A percentile compares a stretch with the other conserved stretches of the same genome.
phyloP scores from a whole-genome alignment of 2,797 vertebrate species.

The Petrocephalus sullivani region DNA sequence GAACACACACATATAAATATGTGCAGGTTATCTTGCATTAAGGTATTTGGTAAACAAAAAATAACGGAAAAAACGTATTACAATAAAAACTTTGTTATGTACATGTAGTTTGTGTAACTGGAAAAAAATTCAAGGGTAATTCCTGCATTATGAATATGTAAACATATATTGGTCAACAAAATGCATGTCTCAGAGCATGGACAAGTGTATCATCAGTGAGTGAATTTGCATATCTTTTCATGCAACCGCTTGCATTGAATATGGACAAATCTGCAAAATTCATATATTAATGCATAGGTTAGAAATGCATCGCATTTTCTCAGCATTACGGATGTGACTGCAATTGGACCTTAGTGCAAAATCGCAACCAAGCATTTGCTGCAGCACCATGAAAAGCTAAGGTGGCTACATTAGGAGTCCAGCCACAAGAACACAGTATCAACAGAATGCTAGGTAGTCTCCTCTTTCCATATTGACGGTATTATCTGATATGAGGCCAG shows the following conservation, averaged over 20 bases:
- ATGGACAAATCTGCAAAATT: background rate
- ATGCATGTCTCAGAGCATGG: background rate
- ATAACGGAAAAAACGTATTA: background rate
- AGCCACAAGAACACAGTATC: background rate
- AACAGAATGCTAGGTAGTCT: background rate
- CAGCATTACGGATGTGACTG: background rate
- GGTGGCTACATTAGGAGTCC: background rate
- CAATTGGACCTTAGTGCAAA: background rate
- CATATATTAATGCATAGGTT: background rate
- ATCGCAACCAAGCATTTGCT: background rate
- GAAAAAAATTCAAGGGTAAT: background rate
- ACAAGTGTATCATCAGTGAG: background rate
- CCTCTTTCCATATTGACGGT: constrained; percentile 13
- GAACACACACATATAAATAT: background rate
- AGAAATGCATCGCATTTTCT: background rate
- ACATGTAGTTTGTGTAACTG: background rate
- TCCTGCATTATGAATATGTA: background rate
- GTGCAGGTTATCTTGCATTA: background rate
- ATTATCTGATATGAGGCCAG: constrained; percentile 11
- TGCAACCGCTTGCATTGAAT: background rate
- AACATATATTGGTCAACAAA: background rate
- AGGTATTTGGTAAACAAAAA: background rate
- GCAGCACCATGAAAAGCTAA: background rate
- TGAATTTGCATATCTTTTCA: background rate
- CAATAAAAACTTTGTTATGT: background rate